A percentile compares a stretch with the other conserved stretches of the same genome.
Conservation (phyloP, 2,797 vertebrate genomes). For the Phoeniculus purpureus region DNA sequence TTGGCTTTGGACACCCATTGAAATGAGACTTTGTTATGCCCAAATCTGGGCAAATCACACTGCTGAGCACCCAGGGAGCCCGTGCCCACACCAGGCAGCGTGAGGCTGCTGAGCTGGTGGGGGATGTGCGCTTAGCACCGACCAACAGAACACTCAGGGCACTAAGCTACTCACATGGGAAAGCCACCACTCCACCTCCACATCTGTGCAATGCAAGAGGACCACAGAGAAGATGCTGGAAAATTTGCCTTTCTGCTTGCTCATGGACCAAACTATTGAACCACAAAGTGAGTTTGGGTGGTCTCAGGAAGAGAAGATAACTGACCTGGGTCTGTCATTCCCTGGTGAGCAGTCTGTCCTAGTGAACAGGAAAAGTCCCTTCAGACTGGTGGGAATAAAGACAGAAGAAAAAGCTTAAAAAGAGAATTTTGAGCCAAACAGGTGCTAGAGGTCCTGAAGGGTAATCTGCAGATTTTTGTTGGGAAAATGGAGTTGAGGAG, state of each 20-base stretch:
- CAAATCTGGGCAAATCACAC: background rate
- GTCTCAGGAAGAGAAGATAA: background rate
- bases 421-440: background rate
- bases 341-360: background rate
- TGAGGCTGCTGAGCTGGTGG: background rate
- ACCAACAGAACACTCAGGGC: rapidly evolving
- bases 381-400: background rate
- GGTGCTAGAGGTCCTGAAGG: background rate
- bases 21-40: background rate
- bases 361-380: background rate
- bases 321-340: background rate
- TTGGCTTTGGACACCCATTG: background rate
- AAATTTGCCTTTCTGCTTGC: background rate
- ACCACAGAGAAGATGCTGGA: background rate
- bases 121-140: background rate
- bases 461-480: background rate
- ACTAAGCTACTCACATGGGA: rapidly evolving
- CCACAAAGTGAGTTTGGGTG: background rate
- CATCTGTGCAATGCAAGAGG: background rate
- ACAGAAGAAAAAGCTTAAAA: background rate
- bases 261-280: no score
- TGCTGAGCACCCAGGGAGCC: rapidly evolving
- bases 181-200: background rate
- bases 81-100: background rate
- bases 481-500: background rate